Evolutionary conservation across 1,140 invertebrate species (phyloP).

Genomic region (Charaxes varanes): DNA sequence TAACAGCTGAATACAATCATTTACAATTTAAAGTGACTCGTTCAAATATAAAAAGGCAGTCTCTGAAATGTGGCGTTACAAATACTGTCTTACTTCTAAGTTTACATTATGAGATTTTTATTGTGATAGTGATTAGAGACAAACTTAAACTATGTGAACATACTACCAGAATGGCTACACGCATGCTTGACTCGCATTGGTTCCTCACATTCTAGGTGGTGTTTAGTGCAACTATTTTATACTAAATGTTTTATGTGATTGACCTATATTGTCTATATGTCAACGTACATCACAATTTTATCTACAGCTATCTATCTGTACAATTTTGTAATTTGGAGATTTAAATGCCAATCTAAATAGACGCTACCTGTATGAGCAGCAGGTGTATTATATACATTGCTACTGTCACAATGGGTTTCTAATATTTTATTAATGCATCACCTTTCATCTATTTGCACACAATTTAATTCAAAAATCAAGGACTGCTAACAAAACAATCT

Average conservation of each 20-base stretch:
- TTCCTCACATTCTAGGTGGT: constrained; percentile 58
- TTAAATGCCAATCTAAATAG: constrained; percentile 54
- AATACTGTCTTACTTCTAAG: constrained; percentile 70
- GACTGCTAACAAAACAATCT: constrained; percentile 56
- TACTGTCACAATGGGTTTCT: constrained; percentile 39
- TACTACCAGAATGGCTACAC: constrained; percentile 60
- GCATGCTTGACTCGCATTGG: constrained; percentile 51
- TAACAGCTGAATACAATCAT: constrained; percentile 43
- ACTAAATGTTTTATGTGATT: constrained; percentile 62
- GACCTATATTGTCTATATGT: constrained; percentile 76
- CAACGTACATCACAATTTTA: constrained; percentile 75
- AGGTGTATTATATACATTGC: constrained; percentile 62
- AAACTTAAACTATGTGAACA: constrained; percentile 70
- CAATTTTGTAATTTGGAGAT: constrained; percentile 56
- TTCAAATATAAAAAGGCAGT: constrained; percentile 73
- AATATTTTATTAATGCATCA: constrained; percentile 32
- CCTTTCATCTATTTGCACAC: constrained; percentile 45
- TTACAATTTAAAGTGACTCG: constrained; percentile 60
- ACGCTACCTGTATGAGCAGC: constrained; percentile 51
- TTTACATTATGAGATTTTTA: constrained; percentile 72
- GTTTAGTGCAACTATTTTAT: constrained; percentile 64
- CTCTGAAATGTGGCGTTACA: constrained; percentile 70
- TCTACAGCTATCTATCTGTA: constrained; percentile 75
- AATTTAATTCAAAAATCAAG: constrained; percentile 50
- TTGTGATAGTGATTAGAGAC: constrained; percentile 71